These are phyloP conservation scores for Xiphydria camelus DNA, from an alignment of 2,888 invertebrate species.

Conservation along the genomic window DNA sequence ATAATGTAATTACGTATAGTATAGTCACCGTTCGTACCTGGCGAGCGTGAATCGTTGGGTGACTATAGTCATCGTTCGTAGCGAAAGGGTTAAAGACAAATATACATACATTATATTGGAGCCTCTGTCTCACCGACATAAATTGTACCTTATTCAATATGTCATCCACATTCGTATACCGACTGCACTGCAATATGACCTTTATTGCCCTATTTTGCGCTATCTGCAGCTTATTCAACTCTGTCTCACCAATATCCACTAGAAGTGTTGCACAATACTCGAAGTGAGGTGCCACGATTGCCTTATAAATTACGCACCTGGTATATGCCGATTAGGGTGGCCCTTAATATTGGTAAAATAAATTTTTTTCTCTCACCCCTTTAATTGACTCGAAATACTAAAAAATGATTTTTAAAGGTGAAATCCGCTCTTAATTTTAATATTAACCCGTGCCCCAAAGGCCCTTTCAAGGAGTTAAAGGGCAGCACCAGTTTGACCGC, in stretches of 20 bases:
- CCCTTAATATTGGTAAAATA: too few species aligned
- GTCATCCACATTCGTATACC: conserved; percentile 8
- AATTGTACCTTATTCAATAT: conserved; percentile 11
- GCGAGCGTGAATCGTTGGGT: too few species aligned
- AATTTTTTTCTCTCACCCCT: too few species aligned
- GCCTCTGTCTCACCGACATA: conserved; percentile 9
- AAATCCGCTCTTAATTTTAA: too few species aligned
- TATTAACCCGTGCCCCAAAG: too few species aligned
- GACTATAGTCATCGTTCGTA: too few species aligned
- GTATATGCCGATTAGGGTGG: neutral
- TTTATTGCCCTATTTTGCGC: conserved; percentile 14
- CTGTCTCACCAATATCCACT: conserved; percentile 1
- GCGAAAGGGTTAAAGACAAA: conserved; percentile 14
- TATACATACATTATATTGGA: conserved; percentile 10
- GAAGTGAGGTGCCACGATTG: conserved; percentile 3
- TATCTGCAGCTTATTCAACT: conserved; percentile 5
- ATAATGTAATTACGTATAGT: too few species aligned
- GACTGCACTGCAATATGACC: conserved; percentile 7
- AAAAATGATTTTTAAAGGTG: too few species aligned
- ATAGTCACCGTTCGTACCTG: too few species aligned
- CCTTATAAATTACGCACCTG: conserved; percentile 2
- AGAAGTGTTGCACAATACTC: conserved; percentile 9
- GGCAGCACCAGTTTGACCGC: too few species aligned
- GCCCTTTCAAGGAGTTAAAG: too few species aligned
- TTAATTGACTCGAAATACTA: too few species aligned